Base-by-base conservation (phyloP, 2,888 invertebrate genomes). In the Xanthorhoe spadicearia region DNA sequence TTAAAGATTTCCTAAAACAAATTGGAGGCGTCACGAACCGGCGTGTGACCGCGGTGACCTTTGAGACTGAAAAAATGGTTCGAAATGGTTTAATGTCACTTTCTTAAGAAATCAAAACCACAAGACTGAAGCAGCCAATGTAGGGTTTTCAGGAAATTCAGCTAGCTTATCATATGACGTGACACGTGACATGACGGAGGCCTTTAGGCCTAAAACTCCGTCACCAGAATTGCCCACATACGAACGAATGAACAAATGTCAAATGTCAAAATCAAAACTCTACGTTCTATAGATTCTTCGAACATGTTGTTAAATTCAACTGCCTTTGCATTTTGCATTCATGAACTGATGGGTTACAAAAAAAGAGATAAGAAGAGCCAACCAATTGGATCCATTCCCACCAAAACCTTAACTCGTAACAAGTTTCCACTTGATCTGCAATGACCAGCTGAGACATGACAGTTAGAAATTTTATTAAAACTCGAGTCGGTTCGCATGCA, bases 41-140 rank as follows among this genome's bases (percentile, higher is more conserved):
- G 62, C 80, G 81, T 84, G 82, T 70, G 83, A 84, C 76, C 69
- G 73, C 50, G 60, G 52, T 80, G 81, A 84, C 84, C 84, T 85
- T 81, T 78, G 68, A 68, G 68, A 70, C 35, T 74, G 70, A 66
- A 66, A 55, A 76, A 76, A 74, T 70, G 32, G 32, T 32, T 4
- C 6, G 9, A 38, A 38, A 38, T 38, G 69, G 73, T 72, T 67
- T 75, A 77, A 74, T 74, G 74, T 74, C 72, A 73, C 60, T 61
- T 18, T 61, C 38, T 43, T 13, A 10, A 43, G 38, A 43, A 43
- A 13, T 43, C 38, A 3, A 13, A 43, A 13, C 13, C 38, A 32
- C 6, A 5, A 32, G 32, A 7, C 2, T 32, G 7, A 7, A 32
- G 32, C 7, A 7, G 32, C 5, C 6, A 7, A 4, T 32, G 7